phyloP scores from a whole-genome alignment of 1,140 invertebrate genomes.

The Thereuonema tuberculata region DNA sequence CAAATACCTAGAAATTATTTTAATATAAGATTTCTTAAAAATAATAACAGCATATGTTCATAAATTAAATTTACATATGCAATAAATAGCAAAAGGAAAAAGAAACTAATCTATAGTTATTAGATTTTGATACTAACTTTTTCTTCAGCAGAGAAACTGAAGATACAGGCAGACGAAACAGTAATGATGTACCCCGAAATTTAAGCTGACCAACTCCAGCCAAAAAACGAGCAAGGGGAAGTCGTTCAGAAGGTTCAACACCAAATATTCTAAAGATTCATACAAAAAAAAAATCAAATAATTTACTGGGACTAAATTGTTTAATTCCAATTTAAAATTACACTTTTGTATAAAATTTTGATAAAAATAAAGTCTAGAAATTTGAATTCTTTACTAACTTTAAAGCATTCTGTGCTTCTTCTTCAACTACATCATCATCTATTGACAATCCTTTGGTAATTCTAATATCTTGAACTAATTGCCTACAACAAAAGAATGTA shows the following conservation, averaged over 20 bases:
- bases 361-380: too few relatives aligned
- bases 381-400: slow-evolving; percentile 33
- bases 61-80: too few relatives aligned
- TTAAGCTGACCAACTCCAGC: slow-evolving; percentile 39
- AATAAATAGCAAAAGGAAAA: too few relatives aligned
- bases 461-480: slow-evolving; percentile 34
- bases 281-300: neutral
- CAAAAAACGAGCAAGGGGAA: slow-evolving; percentile 36
- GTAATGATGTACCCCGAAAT: slow-evolving; percentile 40
- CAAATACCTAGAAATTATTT: too few relatives aligned
- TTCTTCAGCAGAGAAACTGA: too few relatives aligned
- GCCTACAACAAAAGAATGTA: slow-evolving; percentile 23
- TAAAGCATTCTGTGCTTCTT: slow-evolving; percentile 31
- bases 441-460: slow-evolving; percentile 28
- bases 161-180: slow-evolving; percentile 30
- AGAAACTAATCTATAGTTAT: too few relatives aligned
- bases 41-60: too few relatives aligned
- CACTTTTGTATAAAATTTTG: too few relatives aligned
- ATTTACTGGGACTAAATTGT: too few relatives aligned
- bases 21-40: too few relatives aligned
- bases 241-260: slow-evolving; percentile 22
- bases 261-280: slow-evolving; percentile 33
- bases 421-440: slow-evolving; percentile 27
- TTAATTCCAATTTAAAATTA: too few relatives aligned
- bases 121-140: too few relatives aligned